A percentile compares a stretch with the other conserved stretches of the same genome.
These are phyloP conservation scores for silkworm (Bombyx mori) DNA, from an alignment of 1,140 invertebrate species.

Conservation along the genomic window ASM3026992v2 NC_085120.1:12519501-12520000, in stretches of 20 bases:
- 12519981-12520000: no score
- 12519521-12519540: no score
- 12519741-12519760: conserved; percentile 99
- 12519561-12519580: no score
- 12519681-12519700: conserved; percentile 99
- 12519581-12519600: no score
- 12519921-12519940: not conserved
- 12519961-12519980: no score
- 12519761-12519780: conserved; percentile 96
- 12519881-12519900: conserved; percentile 96
- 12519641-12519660: no score
- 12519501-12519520: no score
- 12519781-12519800: conserved; percentile 96
- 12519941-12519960: no score
- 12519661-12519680: conserved; percentile 81
- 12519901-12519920: conserved; percentile 11
- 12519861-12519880: conserved; percentile 99
- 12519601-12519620: no score
- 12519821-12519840: conserved; percentile 90
- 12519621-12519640: no score
- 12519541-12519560: no score
- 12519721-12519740: conserved; percentile 99
- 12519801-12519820: conserved; percentile 88
- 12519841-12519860: conserved; percentile 92
- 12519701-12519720: conserved; percentile 99